Conservation (phyloP, 2,113 vertebrate genomes). For the Lepus europaeus region DNA sequence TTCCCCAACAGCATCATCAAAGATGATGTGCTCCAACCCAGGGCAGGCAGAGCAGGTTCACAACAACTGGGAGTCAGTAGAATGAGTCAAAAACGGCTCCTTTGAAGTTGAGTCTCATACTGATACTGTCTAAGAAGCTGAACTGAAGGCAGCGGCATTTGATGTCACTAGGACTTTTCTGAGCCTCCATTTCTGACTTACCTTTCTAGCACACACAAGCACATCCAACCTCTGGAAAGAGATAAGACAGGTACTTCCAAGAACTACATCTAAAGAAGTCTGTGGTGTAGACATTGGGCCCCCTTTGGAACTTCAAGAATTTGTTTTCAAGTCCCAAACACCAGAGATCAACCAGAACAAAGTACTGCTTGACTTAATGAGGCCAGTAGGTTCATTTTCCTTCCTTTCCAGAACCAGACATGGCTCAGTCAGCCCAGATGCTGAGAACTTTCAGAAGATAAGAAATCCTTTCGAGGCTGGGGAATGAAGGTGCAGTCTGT, state of each 20-base stretch:
- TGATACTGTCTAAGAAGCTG: constrained; percentile 30
- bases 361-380: constrained; percentile 51
- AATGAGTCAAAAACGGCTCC: not conserved
- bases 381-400: constrained; percentile 44
- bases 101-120: constrained; percentile 18
- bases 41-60: not conserved
- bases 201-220: constrained; percentile 27
- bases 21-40: not conserved
- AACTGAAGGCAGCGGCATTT: constrained; percentile 23
- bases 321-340: constrained; percentile 45
- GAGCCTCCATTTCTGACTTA: not conserved
- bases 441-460: constrained; percentile 54
- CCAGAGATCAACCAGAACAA: constrained; percentile 44
- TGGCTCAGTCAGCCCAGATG: constrained; percentile 26
- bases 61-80: not conserved
- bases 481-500: constrained; percentile 19
- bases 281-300: constrained; percentile 30
- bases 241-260: constrained; percentile 39
- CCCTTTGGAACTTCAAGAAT: constrained; percentile 38
- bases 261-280: constrained; percentile 46
- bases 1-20: not conserved
- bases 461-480: constrained; percentile 1
- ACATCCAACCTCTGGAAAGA: constrained; percentile 43
- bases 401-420: constrained; percentile 13
- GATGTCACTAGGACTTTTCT: not conserved